Conservation (phyloP, 2,888 invertebrate species). For the Sarcophaga rosellei region DNA sequence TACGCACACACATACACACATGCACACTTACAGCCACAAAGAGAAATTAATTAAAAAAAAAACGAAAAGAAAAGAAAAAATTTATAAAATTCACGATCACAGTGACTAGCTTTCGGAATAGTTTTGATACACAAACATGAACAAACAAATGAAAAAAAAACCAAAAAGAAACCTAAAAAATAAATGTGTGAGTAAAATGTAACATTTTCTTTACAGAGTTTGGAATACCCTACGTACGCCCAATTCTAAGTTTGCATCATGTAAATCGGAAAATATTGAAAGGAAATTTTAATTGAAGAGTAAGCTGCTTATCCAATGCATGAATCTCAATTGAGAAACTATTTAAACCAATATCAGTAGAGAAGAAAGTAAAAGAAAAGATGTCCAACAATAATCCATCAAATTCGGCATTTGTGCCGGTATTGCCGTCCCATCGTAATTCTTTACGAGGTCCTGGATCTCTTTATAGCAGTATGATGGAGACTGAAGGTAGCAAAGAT, state of each 20-base stretch:
- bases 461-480: slow-evolving; percentile 86
- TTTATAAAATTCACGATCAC: slow-evolving; percentile 23
- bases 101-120: slow-evolving; percentile 1
- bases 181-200: slow-evolving; percentile 11
- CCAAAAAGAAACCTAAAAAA: slow-evolving; percentile 7
- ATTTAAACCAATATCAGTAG: slow-evolving; percentile 19
- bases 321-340: slow-evolving; percentile 83
- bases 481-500: slow-evolving; percentile 83
- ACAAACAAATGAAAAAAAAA: slow-evolving; percentile 13
- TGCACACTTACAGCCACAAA: background rate
- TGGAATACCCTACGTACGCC: background rate
- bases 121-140: slow-evolving; percentile 17
- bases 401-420: slow-evolving; percentile 91
- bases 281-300: slow-evolving; percentile 77
- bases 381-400: slow-evolving; percentile 63
- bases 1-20: background rate
- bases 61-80: slow-evolving; percentile 30
- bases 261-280: slow-evolving; percentile 31
- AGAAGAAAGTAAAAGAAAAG: slow-evolving; percentile 5
- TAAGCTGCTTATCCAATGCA: slow-evolving; percentile 79
- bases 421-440: slow-evolving; percentile 89
- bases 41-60: background rate
- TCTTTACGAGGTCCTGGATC: slow-evolving; percentile 84
- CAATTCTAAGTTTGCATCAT: background rate
- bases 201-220: slow-evolving; percentile 39